Evolutionary conservation across 2,888 invertebrate genomes (phyloP), one percentile per base, ranked within the genome.

Genomic region (Opisthograptis luteolata): DNA sequence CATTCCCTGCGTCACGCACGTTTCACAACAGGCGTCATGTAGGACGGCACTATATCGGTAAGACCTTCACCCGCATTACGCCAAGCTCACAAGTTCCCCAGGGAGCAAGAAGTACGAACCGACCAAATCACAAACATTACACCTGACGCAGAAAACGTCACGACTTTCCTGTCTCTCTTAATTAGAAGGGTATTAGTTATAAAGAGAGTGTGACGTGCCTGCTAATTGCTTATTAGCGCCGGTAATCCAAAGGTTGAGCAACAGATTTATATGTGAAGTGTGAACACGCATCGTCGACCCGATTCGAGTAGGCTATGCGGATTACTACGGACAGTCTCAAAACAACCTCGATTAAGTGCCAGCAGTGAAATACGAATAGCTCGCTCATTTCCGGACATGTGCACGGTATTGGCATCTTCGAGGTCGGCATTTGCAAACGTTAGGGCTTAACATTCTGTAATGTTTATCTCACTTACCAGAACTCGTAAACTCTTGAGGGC

Each of bases 401-500:
- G 73, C 54, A 60, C 62, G 61, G 34, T 60, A 68, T 47, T 47
- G 62, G 60, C 50, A 49, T 53, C 40, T 52, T 32, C 64, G 65
- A 74, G 70, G 73, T 65, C 72, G 60, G 48, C 40, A 62, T 65
- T 73, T 55, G 64, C 64, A 62, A 67, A 44, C 43, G 44, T 35
- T 28, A 30, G 13, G 28, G 46, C 28, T 22, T 30, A 27, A 17
- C 32, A 37, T 28, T 36, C 37, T 42, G 31, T 54, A 56, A 53
- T 59, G 60, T 47, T 60, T 63, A 57, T 55, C 45, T 41, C 19
- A 51, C 82, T 80, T 66, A 95, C 95, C 87, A 95, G 95, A 56
- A 98, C 94, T 70, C 98, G 92, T 54, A 98, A 92, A 84, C 97
- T 96, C 62, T 93, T 94, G 45, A 99, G 91, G 6, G 93, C 92